Evolutionary conservation across 2,113 vertebrate genomes (phyloP), one percentile per base, ranked within the genome.

Genomic region (Myrmecophaga tridactyla): DNA sequence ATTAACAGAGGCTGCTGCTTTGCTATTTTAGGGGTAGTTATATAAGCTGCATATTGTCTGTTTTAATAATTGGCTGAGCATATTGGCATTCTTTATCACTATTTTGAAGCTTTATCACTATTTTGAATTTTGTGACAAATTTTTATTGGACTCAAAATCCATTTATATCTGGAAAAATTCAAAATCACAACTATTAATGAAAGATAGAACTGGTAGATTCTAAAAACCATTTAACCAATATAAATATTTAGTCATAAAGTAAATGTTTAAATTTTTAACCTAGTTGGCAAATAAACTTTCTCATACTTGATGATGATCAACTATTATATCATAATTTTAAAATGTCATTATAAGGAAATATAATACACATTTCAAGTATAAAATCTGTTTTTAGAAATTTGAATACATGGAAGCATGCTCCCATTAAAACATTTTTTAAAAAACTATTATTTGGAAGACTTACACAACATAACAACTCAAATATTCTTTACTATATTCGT

Each of bases 211-310:
- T 75, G 4, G 75, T 53, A 23, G 46, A 86, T 51, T 92, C 72
- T 84, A 89, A 89, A 51, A 75, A 89, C 7, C 9, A 89, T 53
- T 67, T 80, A 90, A 69, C 4, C 62, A 43, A 76, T 62, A 72
- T n/a, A 90, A 90, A 51, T 69, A 72, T 92, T 92, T 84, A 18
- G 9, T 83, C 56, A 72, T 84, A 84, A 88, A 60, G 25, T 56
- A 86, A 90, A 94, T 34, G 60, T 90, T 92, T 84, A 84, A 89
- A 80, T 70, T 72, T 89, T 41, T 84, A 3, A 62, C 48, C 17
- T 89, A 81, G 25, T 81, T 69, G 9, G 4, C 39, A 92, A 83
- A 85, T 25, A 75, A 63, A 29, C 70, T 86, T 89, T 82, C 12
- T 65, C 53, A 72, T 21, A 3, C 18, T 56, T 89, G 43, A 43